These are phyloP conservation scores for Hyperoodon ampullatus DNA, from an alignment of 2,113 vertebrate species.

Conservation along the genomic window DNA sequence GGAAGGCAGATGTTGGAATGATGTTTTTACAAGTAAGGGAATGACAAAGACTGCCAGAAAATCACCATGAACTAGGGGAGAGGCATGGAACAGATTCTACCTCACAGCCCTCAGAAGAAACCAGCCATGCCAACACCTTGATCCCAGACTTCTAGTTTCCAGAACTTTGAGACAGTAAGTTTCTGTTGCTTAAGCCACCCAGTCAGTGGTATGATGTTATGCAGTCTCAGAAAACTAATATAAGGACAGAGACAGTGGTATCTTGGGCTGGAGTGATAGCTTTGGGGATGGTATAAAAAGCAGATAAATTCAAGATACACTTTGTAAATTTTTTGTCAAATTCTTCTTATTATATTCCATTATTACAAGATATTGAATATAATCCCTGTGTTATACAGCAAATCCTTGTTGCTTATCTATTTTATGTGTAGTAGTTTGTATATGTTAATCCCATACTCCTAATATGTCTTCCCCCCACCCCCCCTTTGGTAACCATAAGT, in stretches of 20 bases:
- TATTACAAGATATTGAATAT: too few species aligned
- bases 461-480: too few species aligned
- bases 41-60: too few species aligned
- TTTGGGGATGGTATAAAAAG: neutral
- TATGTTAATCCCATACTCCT: too few species aligned
- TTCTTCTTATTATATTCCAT: too few species aligned
- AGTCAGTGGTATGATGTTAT: neutral
- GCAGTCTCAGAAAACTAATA: neutral
- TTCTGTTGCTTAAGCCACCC: neutral
- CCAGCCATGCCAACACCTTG: neutral
- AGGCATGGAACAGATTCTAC: neutral
- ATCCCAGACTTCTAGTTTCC: too few species aligned
- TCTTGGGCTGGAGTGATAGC: neutral
- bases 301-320: neutral
- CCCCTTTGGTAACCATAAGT: too few species aligned
- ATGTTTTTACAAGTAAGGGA: too few species aligned
- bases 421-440: too few species aligned
- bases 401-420: too few species aligned
- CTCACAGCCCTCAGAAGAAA: neutral
- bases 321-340: neutral
- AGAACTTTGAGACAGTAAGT: neutral
- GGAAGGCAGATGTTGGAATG: neutral
- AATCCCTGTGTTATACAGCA: too few species aligned
- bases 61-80: too few species aligned
- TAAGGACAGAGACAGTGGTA: neutral